phyloP scores from a whole-genome alignment of 2,888 invertebrate genomes.

The Drosophila silvestris region DNA sequence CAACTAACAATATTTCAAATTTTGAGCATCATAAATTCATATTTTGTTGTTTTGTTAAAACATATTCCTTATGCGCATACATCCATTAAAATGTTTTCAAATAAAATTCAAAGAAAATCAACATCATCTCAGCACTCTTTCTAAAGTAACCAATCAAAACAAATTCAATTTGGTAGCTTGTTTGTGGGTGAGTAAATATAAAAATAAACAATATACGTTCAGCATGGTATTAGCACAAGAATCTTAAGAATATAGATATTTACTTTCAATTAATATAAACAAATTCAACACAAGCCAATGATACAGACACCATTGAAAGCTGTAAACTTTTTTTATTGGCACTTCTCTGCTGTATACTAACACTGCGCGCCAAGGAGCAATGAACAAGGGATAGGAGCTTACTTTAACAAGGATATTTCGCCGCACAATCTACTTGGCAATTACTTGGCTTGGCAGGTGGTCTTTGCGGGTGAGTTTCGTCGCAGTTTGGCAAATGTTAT shows the following conservation, averaged over 20 bases:
- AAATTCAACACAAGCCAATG: slow-evolving; percentile 17
- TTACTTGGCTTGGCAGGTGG: slow-evolving; percentile 40
- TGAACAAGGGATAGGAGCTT: slow-evolving; percentile 2
- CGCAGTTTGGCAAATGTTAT: slow-evolving; percentile 23
- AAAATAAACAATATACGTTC: not conserved
- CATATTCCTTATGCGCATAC: not conserved
- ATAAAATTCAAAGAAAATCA: not conserved
- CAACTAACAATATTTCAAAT: not conserved
- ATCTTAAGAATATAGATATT: slow-evolving; percentile 39
- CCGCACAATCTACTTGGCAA: slow-evolving; percentile 7
- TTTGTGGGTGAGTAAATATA: slow-evolving; percentile 1
- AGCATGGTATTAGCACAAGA: slow-evolving; percentile 1
- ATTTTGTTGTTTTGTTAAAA: not conserved
- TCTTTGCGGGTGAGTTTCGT: slow-evolving; percentile 30
- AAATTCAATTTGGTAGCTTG: slow-evolving; percentile 4
- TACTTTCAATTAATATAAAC: slow-evolving; percentile 55
- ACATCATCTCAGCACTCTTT: not conserved
- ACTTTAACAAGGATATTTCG: slow-evolving; percentile 28
- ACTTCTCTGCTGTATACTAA: slow-evolving; percentile 31
- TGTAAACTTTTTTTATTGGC: slow-evolving; percentile 21
- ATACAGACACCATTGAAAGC: not conserved
- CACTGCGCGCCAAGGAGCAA: slow-evolving; percentile 10
- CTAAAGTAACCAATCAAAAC: not conserved
- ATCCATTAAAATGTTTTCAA: not conserved
- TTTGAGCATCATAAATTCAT: not conserved